Evolutionary conservation across 2,888 invertebrate species (phyloP).

Genomic region (Cheilosia scutellata): DNA sequence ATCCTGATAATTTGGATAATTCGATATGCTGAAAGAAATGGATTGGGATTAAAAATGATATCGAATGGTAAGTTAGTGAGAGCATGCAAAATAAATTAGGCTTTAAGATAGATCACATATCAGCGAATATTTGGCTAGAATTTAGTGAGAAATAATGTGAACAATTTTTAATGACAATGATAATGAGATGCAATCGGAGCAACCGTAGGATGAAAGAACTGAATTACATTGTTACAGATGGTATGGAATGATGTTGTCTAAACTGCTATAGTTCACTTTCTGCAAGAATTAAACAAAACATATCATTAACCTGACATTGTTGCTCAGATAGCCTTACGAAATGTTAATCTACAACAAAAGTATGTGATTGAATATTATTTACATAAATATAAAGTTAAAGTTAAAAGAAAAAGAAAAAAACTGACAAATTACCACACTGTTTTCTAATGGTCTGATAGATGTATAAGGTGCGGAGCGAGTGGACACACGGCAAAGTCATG

Average conservation of each 20-base stretch:
- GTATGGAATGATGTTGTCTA: conserved; percentile 51
- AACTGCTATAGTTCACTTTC: conserved; percentile 63
- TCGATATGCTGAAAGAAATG: conserved; percentile 87
- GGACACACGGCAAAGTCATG: too few species aligned
- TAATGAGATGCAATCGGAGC: conserved; percentile 54
- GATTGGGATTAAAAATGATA: conserved; percentile 3
- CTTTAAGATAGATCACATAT: background rate
- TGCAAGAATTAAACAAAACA: conserved; percentile 58
- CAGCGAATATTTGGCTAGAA: conserved; percentile 16
- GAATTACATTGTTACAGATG: conserved; percentile 50
- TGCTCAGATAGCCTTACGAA: conserved; percentile 33
- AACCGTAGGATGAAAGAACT: conserved; percentile 54
- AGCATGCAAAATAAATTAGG: conserved; percentile 3
- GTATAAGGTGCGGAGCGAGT: too few species aligned
- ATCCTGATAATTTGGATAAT: conserved; percentile 92
- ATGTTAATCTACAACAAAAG: conserved; percentile 6
- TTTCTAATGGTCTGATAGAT: too few species aligned
- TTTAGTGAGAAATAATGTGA: background rate
- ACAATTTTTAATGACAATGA: background rate
- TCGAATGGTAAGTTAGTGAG: background rate
- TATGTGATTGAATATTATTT: background rate
- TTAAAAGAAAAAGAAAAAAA: background rate
- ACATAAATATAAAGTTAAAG: background rate
- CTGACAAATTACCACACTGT: background rate
- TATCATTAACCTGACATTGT: conserved; percentile 46